These are phyloP conservation scores for Eubasilissa regina DNA, from an alignment of 1,140 invertebrate species.

Conservation along the genomic window DNA sequence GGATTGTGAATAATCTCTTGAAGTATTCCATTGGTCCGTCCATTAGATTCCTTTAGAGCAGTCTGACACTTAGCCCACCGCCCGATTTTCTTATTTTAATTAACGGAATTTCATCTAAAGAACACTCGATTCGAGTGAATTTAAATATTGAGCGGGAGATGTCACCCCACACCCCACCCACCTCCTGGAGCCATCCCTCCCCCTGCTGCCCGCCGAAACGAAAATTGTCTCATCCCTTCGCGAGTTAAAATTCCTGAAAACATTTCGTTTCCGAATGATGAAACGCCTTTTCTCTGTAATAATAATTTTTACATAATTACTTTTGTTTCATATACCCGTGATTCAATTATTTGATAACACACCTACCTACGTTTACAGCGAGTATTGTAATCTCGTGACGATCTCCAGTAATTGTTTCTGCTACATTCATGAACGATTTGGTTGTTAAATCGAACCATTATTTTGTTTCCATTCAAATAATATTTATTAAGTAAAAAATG, in stretches of 20 bases:
- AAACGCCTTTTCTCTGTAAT: too few relatives aligned
- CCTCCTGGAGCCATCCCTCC: neutral
- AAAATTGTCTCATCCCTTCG: slow-evolving; percentile 3
- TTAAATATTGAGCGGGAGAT: slow-evolving; percentile 36
- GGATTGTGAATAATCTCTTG: neutral
- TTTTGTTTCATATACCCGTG: too few relatives aligned
- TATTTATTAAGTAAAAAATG: too few relatives aligned
- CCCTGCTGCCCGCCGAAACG: neutral
- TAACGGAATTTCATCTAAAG: slow-evolving; percentile 52
- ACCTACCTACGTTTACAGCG: too few relatives aligned
- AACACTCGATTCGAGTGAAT: slow-evolving; percentile 46
- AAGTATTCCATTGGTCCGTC: slow-evolving; percentile 18
- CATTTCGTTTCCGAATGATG: neutral
- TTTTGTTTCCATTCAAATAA: too few relatives aligned
- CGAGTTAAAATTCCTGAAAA: slow-evolving; percentile 5
- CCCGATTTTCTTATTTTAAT: slow-evolving; percentile 45
- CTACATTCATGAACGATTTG: too few relatives aligned
- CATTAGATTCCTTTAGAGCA: slow-evolving; percentile 21
- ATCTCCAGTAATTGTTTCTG: too few relatives aligned
- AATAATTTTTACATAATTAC: too few relatives aligned
- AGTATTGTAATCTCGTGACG: too few relatives aligned
- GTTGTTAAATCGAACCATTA: too few relatives aligned
- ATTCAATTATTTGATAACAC: too few relatives aligned
- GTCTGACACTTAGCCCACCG: neutral
- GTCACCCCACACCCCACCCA: neutral